Evolutionary conservation across 2,797 vertebrate genomes (phyloP).

Genomic region (Anas georgica): DNA sequence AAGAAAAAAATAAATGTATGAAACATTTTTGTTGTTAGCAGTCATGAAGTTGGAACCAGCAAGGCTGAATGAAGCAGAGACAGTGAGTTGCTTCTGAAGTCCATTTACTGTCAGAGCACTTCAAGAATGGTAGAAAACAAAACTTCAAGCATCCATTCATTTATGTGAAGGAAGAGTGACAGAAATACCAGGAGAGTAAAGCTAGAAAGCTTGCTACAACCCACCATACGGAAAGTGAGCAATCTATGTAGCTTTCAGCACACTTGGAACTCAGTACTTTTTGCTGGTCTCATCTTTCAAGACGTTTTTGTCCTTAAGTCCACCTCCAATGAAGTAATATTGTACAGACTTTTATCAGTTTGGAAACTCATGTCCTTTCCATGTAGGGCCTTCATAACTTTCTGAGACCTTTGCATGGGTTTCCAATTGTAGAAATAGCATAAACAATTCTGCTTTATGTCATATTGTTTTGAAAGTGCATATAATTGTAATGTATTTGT

Average conservation of each 20-base stretch:
- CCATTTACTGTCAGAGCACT: not conserved
- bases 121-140: not conserved
- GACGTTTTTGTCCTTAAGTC: not conserved
- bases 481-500: not conserved
- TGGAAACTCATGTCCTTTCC: not conserved
- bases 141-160: too few species aligned
- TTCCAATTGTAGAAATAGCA: not conserved
- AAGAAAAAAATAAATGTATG: not conserved
- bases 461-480: not conserved
- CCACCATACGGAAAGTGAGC: not conserved
- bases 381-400: accelerated
- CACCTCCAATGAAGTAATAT: not conserved
- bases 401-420: not conserved
- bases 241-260: not conserved
- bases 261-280: not conserved
- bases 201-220: not conserved
- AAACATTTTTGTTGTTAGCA: not conserved
- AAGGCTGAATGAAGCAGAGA: not conserved
- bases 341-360: not conserved
- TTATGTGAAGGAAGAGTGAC: not conserved
- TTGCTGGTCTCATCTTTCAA: not conserved
- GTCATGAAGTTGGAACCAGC: not conserved
- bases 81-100: not conserved
- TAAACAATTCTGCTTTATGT: not conserved
- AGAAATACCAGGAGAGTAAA: not conserved